These are phyloP conservation scores for Malurus leucopterus DNA, from an alignment of 2,797 vertebrate genomes.

Conservation along the genomic window DNA sequence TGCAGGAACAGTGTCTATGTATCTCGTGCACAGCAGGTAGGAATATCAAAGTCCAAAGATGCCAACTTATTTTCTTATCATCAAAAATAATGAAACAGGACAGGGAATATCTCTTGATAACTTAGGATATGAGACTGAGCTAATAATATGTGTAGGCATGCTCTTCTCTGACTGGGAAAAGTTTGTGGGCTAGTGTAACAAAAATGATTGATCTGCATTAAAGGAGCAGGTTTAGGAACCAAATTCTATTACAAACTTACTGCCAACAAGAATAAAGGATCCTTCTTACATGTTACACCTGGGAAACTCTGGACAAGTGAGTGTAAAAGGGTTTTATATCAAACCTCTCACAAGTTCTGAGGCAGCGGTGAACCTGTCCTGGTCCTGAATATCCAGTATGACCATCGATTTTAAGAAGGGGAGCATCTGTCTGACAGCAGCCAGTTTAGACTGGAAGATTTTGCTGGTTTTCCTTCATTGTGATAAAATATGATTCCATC, in stretches of 20 bases:
- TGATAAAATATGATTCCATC: neutral
- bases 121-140: neutral
- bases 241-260: neutral
- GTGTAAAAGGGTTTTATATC: neutral
- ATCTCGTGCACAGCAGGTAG: neutral
- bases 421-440: neutral
- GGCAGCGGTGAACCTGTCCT: neutral
- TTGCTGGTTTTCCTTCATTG: neutral
- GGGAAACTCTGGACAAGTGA: neutral
- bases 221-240: neutral
- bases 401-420: neutral
- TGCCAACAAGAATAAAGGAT: neutral
- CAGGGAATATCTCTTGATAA: neutral
- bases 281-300: neutral
- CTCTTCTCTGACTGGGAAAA: neutral
- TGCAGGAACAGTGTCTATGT: neutral
- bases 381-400: fast-evolving
- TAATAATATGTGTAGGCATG: neutral
- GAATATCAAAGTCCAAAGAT: neutral
- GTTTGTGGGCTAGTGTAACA: neutral
- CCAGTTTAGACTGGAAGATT: neutral
- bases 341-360: neutral
- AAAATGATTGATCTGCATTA: neutral
- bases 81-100: neutral
- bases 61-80: neutral